These are phyloP conservation scores for Plectropomus leopardus DNA, from an alignment of 2,113 vertebrate species.

Conservation along the genomic window DNA sequence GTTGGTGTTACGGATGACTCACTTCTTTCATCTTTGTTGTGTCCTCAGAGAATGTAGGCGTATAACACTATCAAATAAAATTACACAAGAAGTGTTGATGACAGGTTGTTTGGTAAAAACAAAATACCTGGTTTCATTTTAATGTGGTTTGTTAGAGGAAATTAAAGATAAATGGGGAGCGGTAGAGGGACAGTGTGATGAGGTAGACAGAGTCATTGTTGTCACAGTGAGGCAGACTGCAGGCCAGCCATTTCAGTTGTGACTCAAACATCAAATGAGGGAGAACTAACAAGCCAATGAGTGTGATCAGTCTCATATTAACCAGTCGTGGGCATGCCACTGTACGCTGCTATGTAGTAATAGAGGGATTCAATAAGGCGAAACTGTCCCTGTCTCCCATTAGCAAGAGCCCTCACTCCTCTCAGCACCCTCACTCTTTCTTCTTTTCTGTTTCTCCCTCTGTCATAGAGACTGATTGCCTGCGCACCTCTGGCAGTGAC, in stretches of 20 bases:
- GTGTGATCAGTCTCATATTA: constrained; percentile 32
- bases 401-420: constrained; percentile 29
- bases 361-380: constrained; percentile 58
- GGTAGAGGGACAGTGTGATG: constrained; percentile 6
- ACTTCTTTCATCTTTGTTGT: constrained; percentile 30
- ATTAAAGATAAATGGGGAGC: constrained; percentile 1
- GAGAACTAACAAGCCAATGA: constrained; percentile 29
- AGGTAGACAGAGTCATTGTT: constrained; percentile 11
- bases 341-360: constrained; percentile 30
- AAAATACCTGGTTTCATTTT: constrained; percentile 4
- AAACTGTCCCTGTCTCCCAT: constrained; percentile 40
- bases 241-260: constrained; percentile 30
- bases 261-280: constrained; percentile 30
- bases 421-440: constrained; percentile 17
- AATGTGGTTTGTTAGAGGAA: neutral
- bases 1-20: constrained; percentile 40
- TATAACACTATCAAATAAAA: constrained; percentile 28
- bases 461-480: constrained; percentile 55
- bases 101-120: neutral
- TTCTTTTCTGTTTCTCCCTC: constrained; percentile 34
- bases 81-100: constrained; percentile 8
- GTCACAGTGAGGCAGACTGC: constrained; percentile 23
- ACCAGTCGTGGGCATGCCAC: constrained; percentile 11
- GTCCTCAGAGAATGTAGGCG: constrained; percentile 16
- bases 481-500: constrained; percentile 11